Evolutionary conservation across 2,113 vertebrate species (phyloP).

Genomic region (Platichthys flesus): DNA sequence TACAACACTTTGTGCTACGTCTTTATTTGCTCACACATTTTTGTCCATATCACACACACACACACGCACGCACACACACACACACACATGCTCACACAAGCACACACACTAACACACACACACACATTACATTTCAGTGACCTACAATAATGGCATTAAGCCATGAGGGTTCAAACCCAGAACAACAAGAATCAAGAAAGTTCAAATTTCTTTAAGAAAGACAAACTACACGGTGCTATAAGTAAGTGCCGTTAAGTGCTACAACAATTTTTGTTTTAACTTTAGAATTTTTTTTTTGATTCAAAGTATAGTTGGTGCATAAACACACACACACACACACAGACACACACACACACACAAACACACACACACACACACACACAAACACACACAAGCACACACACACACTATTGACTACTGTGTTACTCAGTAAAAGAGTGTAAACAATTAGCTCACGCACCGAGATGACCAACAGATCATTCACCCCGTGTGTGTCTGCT

Average conservation of each 20-base stretch:
- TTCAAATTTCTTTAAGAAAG: too few relatives aligned
- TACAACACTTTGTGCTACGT: neutral
- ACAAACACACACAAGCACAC: neutral
- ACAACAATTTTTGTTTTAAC: too few relatives aligned
- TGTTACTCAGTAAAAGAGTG: constrained; percentile 49
- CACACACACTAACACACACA: too few relatives aligned
- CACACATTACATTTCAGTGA: too few relatives aligned
- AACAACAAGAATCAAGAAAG: too few relatives aligned
- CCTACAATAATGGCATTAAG: too few relatives aligned
- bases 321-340: neutral
- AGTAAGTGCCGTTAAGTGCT: too few relatives aligned
- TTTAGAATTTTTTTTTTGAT: too few relatives aligned
- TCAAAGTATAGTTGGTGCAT: too few relatives aligned
- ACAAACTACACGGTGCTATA: too few relatives aligned
- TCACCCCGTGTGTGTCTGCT: constrained; percentile 45
- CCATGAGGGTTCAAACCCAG: too few relatives aligned
- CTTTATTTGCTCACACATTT: neutral
- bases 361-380: neutral
- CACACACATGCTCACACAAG: neutral
- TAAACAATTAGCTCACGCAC: constrained; percentile 52
- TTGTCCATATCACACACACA: neutral
- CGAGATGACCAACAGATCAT: constrained; percentile 50
- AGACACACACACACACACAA: neutral
- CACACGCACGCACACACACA: neutral
- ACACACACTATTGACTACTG: constrained; percentile 14